Conservation (phyloP, 2,113 vertebrate species). For the Mesocricetus auratus region DNA sequence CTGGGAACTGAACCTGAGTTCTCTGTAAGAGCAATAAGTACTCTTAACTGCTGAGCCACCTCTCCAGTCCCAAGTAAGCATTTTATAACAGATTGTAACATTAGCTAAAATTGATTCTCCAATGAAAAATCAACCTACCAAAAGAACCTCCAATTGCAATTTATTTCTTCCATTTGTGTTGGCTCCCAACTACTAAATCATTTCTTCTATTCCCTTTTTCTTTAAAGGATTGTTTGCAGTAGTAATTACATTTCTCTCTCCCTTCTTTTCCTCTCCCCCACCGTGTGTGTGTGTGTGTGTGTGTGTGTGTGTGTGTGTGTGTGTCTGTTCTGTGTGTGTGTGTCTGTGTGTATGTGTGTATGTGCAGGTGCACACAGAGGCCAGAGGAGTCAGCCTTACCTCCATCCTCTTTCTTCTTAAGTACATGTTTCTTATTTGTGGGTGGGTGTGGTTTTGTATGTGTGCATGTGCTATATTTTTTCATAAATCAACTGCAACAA, state of each 20-base stretch:
- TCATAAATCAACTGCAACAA: slow-evolving; percentile 13
- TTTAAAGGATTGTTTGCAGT: neutral
- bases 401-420: neutral
- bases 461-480: neutral
- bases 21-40: neutral
- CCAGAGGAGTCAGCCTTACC: neutral
- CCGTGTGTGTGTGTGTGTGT: neutral
- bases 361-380: neutral
- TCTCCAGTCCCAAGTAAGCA: neutral
- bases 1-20: neutral
- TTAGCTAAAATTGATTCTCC: neutral
- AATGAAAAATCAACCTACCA: neutral
- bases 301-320: neutral
- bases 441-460: neutral
- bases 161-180: neutral
- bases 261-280: neutral
- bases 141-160: slow-evolving; percentile 12
- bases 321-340: no score
- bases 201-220: neutral
- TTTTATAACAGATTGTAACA: neutral
- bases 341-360: neutral
- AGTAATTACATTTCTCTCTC: neutral
- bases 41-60: neutral
- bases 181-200: neutral
- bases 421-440: neutral